These are phyloP conservation scores for Podarcis lilfordi DNA, from an alignment of 2,797 vertebrate species.

Conservation along the genomic window DNA sequence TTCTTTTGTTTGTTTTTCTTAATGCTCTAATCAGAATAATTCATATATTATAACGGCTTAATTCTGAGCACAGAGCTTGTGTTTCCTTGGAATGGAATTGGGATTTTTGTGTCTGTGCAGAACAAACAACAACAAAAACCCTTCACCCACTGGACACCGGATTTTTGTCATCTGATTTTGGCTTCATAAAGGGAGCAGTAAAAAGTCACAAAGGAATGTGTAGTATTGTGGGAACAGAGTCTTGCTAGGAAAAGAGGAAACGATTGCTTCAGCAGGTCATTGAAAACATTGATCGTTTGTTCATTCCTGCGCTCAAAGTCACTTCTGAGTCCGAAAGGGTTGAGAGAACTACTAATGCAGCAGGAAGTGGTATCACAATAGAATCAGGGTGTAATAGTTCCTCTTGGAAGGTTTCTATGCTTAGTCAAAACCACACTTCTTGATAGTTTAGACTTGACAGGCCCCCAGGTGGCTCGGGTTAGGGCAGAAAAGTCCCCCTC, in stretches of 20 bases:
- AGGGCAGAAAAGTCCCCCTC: conserved; percentile 24
- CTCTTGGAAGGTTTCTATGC: conserved; percentile 63
- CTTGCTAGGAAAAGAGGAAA: conserved; percentile 38
- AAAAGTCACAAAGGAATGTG: conserved; percentile 13
- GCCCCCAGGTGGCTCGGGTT: conserved; percentile 25
- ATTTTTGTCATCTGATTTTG: conserved; percentile 26
- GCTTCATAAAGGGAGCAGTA: neutral
- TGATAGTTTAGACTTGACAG: conserved; percentile 43
- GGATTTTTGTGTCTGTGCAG: neutral
- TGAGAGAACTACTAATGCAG: conserved; percentile 66
- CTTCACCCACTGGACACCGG: conserved; percentile 6
- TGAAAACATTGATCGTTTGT: conserved; percentile 26
- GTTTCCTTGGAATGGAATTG: neutral
- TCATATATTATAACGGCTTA: neutral
- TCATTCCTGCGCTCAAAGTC: conserved; percentile 44
- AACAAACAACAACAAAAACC: neutral
- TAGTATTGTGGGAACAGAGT: neutral
- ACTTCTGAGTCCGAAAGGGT: conserved; percentile 42
- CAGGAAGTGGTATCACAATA: conserved; percentile 88
- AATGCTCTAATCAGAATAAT: neutral
- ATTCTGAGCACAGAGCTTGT: conserved; percentile 14
- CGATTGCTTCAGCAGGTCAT: conserved; percentile 1
- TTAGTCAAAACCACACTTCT: conserved; percentile 48
- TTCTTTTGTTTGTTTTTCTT: neutral
- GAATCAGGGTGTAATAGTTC: conserved; percentile 87